These are phyloP conservation scores for Cremastobaeus sp. DNA, from an alignment of 2,888 invertebrate genomes.

Conservation along the genomic window DNA sequence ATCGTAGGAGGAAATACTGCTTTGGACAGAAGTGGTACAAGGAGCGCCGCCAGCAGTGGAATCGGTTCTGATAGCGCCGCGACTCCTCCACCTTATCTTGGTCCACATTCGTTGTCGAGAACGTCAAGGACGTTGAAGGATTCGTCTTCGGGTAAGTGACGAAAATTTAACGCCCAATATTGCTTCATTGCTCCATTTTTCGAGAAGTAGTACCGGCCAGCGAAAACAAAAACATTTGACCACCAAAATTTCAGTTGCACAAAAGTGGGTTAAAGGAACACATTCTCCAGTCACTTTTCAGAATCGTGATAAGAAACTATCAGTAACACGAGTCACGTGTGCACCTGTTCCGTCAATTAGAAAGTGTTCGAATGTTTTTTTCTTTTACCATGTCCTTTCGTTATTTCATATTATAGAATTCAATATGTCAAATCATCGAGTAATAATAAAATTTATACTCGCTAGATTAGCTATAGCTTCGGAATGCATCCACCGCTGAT, in stretches of 20 bases:
- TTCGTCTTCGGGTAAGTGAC: constrained; percentile 75
- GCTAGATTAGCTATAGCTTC: no score
- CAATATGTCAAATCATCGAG: constrained; percentile 45
- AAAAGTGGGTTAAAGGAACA: constrained; percentile 70
- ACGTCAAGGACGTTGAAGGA: constrained; percentile 76
- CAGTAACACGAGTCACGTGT: constrained; percentile 60
- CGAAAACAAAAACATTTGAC: no score
- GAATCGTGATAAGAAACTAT: constrained; percentile 61
- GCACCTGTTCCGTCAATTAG: constrained; percentile 69
- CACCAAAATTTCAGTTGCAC: constrained; percentile 61
- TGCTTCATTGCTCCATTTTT: no score
- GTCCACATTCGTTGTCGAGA: constrained; percentile 71
- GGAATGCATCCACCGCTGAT: no score
- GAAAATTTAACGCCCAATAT: no score
- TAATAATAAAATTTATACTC: no score
- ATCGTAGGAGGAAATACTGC: constrained; percentile 81
- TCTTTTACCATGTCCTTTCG: constrained; percentile 18
- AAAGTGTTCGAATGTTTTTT: constrained; percentile 73
- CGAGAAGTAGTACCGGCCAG: no score
- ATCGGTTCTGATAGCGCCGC: constrained; percentile 94
- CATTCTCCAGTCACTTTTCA: constrained; percentile 68
- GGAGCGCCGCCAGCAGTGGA: constrained; percentile 90
- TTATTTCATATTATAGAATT: constrained; percentile 40
- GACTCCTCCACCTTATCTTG: constrained; percentile 81
- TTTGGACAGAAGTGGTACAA: constrained; percentile 72